Evolutionary conservation across 2,113 vertebrate genomes (phyloP).

Genomic region (Phrynocephalus versicolor): DNA sequence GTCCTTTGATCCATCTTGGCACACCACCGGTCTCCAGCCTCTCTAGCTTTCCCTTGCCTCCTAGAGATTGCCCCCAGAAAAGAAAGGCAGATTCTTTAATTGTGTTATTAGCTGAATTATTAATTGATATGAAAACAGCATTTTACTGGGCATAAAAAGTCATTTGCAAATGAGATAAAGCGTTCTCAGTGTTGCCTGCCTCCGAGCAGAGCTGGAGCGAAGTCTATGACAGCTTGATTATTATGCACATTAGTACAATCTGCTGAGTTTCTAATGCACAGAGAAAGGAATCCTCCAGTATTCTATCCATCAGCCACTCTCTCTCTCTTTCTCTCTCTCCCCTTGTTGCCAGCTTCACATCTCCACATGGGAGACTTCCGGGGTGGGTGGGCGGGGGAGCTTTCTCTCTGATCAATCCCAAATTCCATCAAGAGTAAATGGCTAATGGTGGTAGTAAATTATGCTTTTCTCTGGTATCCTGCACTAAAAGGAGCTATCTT

Average conservation of each 20-base stretch:
- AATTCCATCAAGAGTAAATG: constrained; percentile 34
- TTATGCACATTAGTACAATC: constrained; percentile 62
- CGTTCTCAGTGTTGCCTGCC: constrained; percentile 51
- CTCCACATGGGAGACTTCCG: constrained; percentile 43
- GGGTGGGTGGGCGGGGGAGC: too few species aligned
- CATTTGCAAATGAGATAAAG: constrained; percentile 76
- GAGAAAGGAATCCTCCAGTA: constrained; percentile 36
- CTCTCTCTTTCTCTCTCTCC: constrained; percentile 20
- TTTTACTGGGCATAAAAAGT: constrained; percentile 74
- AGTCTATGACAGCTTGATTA: constrained; percentile 70
- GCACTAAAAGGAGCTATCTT: background rate
- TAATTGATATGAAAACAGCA: constrained; percentile 80
- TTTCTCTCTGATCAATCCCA: constrained; percentile 57
- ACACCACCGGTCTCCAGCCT: constrained; percentile 14
- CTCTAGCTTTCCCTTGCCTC: constrained; percentile 53
- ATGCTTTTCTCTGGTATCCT: constrained; percentile 12
- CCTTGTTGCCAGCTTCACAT: constrained; percentile 52
- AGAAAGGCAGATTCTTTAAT: constrained; percentile 69
- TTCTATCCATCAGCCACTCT: constrained; percentile 41
- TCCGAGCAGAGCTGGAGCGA: constrained; percentile 51
- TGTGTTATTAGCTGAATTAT: constrained; percentile 76
- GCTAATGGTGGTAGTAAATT: constrained; percentile 10
- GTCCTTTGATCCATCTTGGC: background rate
- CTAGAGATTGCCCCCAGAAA: constrained; percentile 57
- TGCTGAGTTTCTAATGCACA: constrained; percentile 53